A percentile compares a stretch with the other conserved stretches of the same genome.
These are phyloP conservation scores for Gadopsis bispinosus DNA, from an alignment of 2,797 vertebrate genomes.

Conservation along the genomic window DNA sequence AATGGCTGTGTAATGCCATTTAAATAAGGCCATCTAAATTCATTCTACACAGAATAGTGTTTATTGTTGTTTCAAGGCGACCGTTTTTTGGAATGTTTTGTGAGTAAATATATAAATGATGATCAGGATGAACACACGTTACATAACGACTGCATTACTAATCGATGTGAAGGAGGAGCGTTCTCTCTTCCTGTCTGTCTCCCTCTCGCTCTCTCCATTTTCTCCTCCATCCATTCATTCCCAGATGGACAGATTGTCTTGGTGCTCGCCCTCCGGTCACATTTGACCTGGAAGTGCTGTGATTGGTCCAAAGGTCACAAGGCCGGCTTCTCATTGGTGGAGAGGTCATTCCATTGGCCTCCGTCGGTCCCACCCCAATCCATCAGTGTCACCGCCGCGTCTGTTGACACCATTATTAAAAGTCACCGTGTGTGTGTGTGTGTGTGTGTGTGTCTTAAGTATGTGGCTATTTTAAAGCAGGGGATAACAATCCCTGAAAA, in stretches of 20 bases:
- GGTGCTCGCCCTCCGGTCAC: conserved; percentile 69
- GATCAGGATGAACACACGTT: background rate
- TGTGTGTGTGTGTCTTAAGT: conserved; percentile 25
- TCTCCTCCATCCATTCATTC: conserved; percentile 67
- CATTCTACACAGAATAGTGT: background rate
- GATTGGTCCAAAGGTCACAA: conserved; percentile 77
- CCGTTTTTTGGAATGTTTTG: background rate
- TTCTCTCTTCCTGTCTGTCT: background rate
- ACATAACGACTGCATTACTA: background rate
- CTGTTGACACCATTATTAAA: conserved; percentile 65
- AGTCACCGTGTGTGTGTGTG: conserved; percentile 37
- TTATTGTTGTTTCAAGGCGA: background rate
- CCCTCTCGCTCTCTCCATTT: conserved; percentile 39
- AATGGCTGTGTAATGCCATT: background rate
- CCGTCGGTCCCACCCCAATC: conserved; percentile 64
- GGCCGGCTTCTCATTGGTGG: conserved; percentile 69
- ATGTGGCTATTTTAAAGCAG: conserved; percentile 12
- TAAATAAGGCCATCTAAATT: background rate
- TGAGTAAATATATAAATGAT: background rate
- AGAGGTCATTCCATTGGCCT: conserved; percentile 62
- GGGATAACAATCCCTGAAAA: too few relatives aligned
- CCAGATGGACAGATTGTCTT: conserved; percentile 74
- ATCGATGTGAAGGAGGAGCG: background rate
- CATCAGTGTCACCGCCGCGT: conserved; percentile 68
- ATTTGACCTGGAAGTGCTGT: conserved; percentile 80